Conservation (phyloP, 2,797 vertebrate genomes). For the Lacerta viridis region DNA sequence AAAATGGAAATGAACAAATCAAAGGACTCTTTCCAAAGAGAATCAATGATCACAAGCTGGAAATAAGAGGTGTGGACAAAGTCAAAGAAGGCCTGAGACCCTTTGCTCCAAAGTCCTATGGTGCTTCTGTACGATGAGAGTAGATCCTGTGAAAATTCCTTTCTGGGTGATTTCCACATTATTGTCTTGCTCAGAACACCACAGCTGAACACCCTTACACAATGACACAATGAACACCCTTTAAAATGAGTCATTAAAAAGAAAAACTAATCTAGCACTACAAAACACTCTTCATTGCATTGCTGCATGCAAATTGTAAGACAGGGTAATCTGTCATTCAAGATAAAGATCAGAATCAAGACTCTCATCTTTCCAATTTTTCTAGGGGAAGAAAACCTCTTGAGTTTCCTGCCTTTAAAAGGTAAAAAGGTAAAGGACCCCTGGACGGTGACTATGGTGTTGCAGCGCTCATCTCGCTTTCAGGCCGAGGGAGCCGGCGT, state of each 20-base stretch:
- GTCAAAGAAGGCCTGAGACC: neutral
- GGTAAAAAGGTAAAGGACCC: neutral
- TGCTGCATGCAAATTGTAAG: neutral
- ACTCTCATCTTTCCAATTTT: neutral
- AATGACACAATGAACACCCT: neutral
- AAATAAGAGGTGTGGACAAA: neutral
- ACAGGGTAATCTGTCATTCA: neutral
- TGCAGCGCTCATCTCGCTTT: no score
- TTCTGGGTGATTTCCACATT: neutral
- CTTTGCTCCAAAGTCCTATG: neutral
- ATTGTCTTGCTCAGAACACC: neutral
- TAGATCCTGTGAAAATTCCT: rapidly evolving
- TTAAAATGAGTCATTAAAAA: neutral
- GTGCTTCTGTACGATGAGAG: neutral
- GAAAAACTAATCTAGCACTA: neutral
- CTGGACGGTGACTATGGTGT: no score
- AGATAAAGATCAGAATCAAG: neutral
- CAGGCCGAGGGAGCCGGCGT: no score
- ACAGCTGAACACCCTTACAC: neutral
- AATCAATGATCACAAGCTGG: slow-evolving; percentile 8
- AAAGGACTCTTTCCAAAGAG: slow-evolving; percentile 13
- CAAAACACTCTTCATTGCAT: neutral
- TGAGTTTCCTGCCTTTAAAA: neutral
- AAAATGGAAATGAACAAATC: slow-evolving; percentile 20
- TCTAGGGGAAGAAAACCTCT: no score